Conservation (phyloP, 23 tunicate genomes). For the Ascidia mentula region DNA sequence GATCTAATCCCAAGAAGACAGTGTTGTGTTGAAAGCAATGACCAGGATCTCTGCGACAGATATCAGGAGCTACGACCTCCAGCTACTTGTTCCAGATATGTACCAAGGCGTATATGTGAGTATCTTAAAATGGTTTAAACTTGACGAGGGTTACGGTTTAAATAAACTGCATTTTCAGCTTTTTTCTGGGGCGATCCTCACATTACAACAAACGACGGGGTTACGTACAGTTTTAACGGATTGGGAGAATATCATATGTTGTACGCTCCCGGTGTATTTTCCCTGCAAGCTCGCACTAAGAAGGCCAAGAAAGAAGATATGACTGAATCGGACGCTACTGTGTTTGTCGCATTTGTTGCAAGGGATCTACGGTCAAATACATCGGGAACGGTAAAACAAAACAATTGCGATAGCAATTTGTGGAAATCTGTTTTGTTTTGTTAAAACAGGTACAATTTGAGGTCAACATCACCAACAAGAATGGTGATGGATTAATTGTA, state of each 20-base stretch:
- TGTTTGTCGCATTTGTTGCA: conserved; percentile 34
- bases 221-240: conserved; percentile 58
- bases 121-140: no score
- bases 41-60: neutral
- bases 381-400: conserved; percentile 47
- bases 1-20: conserved; percentile 36
- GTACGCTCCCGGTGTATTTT: conserved; percentile 32
- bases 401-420: no score
- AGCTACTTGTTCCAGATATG: conserved; percentile 19
- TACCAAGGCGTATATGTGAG: neutral
- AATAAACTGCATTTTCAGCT: no score
- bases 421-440: no score
- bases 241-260: conserved; percentile 58
- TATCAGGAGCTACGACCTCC: conserved; percentile 24
- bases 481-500: conserved; percentile 17
- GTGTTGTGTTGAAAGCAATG: conserved; percentile 35
- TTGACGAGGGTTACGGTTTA: no score
- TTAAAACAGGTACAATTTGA: conserved; percentile 37
- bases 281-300: conserved; percentile 29
- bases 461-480: conserved; percentile 5
- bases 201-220: conserved; percentile 57
- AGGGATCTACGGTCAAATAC: conserved; percentile 7
- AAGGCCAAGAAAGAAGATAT: conserved; percentile 37
- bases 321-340: conserved; percentile 30
- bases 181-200: conserved; percentile 58